A percentile compares a stretch with the other conserved stretches of the same genome.
phyloP scores from a whole-genome alignment of 2,888 invertebrate species.

The Ypsolopha sequella region DNA sequence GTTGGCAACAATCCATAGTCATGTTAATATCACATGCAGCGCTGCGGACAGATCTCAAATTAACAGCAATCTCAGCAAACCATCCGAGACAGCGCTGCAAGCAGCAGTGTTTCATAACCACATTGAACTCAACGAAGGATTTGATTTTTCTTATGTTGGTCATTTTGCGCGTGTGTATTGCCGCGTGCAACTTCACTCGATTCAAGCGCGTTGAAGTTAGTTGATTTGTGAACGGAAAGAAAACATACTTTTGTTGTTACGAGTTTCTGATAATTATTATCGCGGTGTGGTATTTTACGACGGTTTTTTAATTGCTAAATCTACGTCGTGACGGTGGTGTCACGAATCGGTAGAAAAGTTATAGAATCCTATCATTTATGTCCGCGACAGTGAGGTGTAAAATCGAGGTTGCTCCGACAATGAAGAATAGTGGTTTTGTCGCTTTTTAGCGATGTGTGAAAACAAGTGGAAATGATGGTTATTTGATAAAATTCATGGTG shows the following conservation, averaged over 20 bases:
- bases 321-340: not conserved
- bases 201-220: slow-evolving; percentile 9
- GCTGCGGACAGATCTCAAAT: too few relatives aligned
- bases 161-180: not conserved
- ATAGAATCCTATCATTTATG: slow-evolving; percentile 28
- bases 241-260: slow-evolving; percentile 11
- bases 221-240: not conserved
- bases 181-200: slow-evolving; percentile 5
- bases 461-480: slow-evolving; percentile 60
- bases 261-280: slow-evolving; percentile 2
- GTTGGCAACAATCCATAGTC: too few relatives aligned
- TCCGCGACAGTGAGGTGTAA: slow-evolving; percentile 52
- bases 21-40: too few relatives aligned
- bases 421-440: slow-evolving; percentile 56
- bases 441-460: slow-evolving; percentile 66
- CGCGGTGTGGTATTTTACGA: not conserved
- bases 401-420: slow-evolving; percentile 46
- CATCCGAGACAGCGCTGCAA: too few relatives aligned
- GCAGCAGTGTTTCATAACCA: too few relatives aligned
- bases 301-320: not conserved
- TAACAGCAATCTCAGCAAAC: too few relatives aligned
- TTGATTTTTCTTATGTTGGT: not conserved
- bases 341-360: slow-evolving; percentile 1
- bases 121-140: not conserved
- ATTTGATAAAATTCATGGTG: slow-evolving; percentile 63